Percentiles rank a stretch among this genome's conserved stretches.
These are phyloP conservation scores for Vollenhovia emeryi DNA, from an alignment of 1,140 invertebrate genomes.

Conservation along the genomic window DNA sequence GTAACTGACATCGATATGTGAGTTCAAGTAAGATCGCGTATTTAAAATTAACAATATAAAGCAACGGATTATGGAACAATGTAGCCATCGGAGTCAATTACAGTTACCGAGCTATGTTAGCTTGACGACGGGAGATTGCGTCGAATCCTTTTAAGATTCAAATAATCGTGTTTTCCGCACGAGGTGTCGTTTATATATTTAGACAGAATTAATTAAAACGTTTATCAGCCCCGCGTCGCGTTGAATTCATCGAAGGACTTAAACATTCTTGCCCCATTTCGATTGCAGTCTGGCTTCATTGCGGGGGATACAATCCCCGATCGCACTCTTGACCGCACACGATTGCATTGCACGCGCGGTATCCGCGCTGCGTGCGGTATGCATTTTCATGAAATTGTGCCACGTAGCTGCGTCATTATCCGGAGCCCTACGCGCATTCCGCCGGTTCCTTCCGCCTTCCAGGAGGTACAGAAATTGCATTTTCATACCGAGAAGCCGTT, in stretches of 20 bases:
- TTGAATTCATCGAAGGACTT: neutral
- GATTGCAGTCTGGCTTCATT: neutral
- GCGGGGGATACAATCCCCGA: neutral
- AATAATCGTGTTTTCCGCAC: neutral
- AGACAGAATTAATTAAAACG: neutral
- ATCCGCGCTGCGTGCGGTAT: neutral
- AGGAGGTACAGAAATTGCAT: conserved; percentile 30
- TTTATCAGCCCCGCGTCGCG: neutral
- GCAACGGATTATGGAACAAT: neutral
- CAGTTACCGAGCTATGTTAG: too few species aligned
- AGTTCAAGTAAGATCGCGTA: neutral
- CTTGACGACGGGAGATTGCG: neutral
- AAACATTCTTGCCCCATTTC: neutral
- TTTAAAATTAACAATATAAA: neutral
- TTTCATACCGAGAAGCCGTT: neutral
- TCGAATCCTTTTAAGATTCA: neutral
- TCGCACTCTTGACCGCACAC: neutral
- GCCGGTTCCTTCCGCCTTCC: conserved; percentile 17
- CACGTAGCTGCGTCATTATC: conserved; percentile 18
- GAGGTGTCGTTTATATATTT: neutral
- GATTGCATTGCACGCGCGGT: neutral
- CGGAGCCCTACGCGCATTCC: conserved; percentile 5
- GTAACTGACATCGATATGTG: neutral
- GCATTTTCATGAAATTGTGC: conserved; percentile 35
- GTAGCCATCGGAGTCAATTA: too few species aligned